Evolutionary conservation across 1,140 invertebrate species (phyloP), one percentile per base, ranked within the genome.

Genomic region (Drosophila paulistorum): DNA sequence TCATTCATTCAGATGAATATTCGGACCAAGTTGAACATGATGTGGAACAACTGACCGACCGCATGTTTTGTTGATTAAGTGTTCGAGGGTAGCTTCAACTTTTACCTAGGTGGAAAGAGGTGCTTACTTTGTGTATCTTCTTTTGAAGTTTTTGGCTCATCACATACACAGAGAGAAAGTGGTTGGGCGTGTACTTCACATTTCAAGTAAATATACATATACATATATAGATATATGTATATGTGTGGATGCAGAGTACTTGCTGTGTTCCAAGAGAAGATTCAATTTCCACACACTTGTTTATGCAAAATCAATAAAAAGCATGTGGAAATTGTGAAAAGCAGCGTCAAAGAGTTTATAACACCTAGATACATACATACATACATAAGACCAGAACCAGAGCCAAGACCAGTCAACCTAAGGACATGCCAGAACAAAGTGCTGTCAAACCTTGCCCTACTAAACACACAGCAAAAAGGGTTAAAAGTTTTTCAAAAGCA

Each of bases 221-320:
- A 68, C n/a, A n/a, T n/a, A n/a, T 81, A 13, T 39, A 11, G 9
- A 11, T 37, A 11, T 11, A 11, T 37, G 3, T 1, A 11, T 37
- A 11, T 37, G 35, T 37, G 35, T 1, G 10, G 35, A 74, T 81
- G 79, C 79, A 81, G 70, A 77, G 79, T 69, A 81, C 65, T 48
- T 58, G 61, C 79, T 77, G 65, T 66, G 65, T 62, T 77, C 68
- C 77, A 48, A 70, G 59, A 58, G 74, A 58, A 77, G 79, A 70
- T 82, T 70, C 70, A 74, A 78, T 81, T 82, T 78, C 55, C 65
- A 17, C 37, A 48, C 68, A 51, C 37, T 35, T 85, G 69, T 66
- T 81, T 83, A 77, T 77, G 79, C 81, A 77, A 77, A 85, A 82
- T 85, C 82, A 85, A 85, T 85, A 86, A 67, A 65, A 60, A 66